Percentiles rank a stretch among this genome's conserved stretches.
Conservation (phyloP, 2,888 invertebrate species). For the Ischnus inquisitorius region DNA sequence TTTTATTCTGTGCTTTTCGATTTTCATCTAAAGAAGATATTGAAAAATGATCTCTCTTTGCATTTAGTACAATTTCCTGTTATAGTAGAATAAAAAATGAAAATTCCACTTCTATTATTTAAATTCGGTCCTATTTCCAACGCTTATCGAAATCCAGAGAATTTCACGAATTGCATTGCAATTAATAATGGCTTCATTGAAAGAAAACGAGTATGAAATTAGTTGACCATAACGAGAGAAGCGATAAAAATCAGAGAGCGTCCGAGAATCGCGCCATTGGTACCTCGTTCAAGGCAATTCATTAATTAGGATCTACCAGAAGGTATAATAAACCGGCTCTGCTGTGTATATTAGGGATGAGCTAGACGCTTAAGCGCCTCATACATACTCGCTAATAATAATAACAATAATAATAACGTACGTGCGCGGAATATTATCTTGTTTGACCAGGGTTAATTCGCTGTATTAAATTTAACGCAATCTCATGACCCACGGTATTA, state of each 20-base stretch:
- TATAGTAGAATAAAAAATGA: background rate
- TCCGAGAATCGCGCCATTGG: background rate
- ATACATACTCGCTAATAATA: slow-evolving; percentile 9
- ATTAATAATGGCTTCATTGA: background rate
- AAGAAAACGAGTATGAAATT: background rate
- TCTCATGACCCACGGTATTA: slow-evolving; percentile 25
- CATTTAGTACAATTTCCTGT: too few species aligned
- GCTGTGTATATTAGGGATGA: slow-evolving; percentile 75
- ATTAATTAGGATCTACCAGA: slow-evolving; percentile 57
- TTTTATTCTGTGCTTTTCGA: too few species aligned
- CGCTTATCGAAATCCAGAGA: background rate
- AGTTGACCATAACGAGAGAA: background rate
- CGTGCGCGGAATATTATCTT: slow-evolving; percentile 77
- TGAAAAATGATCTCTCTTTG: too few species aligned
- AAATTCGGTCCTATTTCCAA: too few species aligned
- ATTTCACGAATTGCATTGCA: background rate
- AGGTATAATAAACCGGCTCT: slow-evolving; percentile 50
- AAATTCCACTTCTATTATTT: background rate
- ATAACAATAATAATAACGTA: slow-evolving; percentile 51
- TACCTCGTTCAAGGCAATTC: slow-evolving; percentile 15
- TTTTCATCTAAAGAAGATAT: too few species aligned
- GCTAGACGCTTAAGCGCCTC: slow-evolving; percentile 2
- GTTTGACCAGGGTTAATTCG: slow-evolving; percentile 74
- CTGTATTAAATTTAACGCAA: slow-evolving; percentile 50
- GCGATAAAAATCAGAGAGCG: background rate